These are phyloP conservation scores for Periplaneta americana DNA, from an alignment of 1,140 invertebrate genomes.

Conservation along the genomic window DNA sequence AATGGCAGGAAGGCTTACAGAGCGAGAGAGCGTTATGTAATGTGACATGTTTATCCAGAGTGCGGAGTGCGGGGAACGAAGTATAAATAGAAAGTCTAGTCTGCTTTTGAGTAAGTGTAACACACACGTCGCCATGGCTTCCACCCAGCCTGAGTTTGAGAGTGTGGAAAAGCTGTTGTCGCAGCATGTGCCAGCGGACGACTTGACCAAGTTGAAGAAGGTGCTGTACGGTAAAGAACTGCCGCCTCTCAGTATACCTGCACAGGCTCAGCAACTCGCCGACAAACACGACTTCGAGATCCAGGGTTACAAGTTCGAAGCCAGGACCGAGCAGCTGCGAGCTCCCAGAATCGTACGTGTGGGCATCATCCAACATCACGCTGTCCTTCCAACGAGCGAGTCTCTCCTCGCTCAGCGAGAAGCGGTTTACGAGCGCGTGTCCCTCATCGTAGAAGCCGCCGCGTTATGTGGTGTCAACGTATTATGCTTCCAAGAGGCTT, in stretches of 20 bases:
- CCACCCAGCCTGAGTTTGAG: not conserved
- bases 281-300: constrained; percentile 4
- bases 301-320: constrained; percentile 11
- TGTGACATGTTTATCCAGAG: no score
- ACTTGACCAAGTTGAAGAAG: not conserved
- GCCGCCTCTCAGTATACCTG: not conserved
- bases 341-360: constrained; percentile 61
- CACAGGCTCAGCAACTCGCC: not conserved
- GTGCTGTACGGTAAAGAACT: constrained; percentile 10
- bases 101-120: not conserved
- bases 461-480: constrained; percentile 80
- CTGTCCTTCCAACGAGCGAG: constrained; percentile 68
- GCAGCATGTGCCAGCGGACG: not conserved
- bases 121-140: not conserved
- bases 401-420: constrained; percentile 72
- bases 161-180: constrained; percentile 4
- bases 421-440: constrained; percentile 73
- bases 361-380: constrained; percentile 85
- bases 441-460: constrained; percentile 72
- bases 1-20: not conserved
- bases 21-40: not conserved
- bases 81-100: not conserved
- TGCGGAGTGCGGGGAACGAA: not conserved
- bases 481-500: constrained; percentile 94
- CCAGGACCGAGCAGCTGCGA: constrained; percentile 8